Conservation (phyloP, 1,140 invertebrate species). For the Pseudomyrmex concolor region DNA sequence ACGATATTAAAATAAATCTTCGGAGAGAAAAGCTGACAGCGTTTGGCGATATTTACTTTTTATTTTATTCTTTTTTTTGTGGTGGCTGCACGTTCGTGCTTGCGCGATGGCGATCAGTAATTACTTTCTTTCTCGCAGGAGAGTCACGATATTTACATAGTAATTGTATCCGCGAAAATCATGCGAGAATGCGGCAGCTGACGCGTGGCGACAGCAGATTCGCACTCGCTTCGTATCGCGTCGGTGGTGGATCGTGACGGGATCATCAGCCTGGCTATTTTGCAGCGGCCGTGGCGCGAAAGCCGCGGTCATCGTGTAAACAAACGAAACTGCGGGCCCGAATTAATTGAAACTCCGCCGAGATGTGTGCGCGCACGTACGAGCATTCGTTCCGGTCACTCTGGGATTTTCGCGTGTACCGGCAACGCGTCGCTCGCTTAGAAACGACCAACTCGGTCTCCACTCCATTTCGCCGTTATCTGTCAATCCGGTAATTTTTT, state of each 20-base stretch:
- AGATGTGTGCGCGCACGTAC: conserved; percentile 64
- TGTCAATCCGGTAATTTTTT: conserved; percentile 5
- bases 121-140: conserved; percentile 49
- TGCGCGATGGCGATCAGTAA: conserved; percentile 17
- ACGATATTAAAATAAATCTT: neutral
- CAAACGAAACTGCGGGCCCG: conserved; percentile 63
- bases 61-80: no score
- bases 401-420: conserved; percentile 41
- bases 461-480: neutral
- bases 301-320: conserved; percentile 60
- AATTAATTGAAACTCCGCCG: conserved; percentile 71
- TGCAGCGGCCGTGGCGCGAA: conserved; percentile 52
- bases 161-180: conserved; percentile 49
- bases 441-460: conserved; percentile 1
- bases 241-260: conserved; percentile 49
- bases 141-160: conserved; percentile 57
- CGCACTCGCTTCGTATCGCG: conserved; percentile 18
- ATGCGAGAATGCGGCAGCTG: conserved; percentile 49
- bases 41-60: conserved; percentile 30
- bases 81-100: neutral
- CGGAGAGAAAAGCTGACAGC: neutral
- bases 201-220: conserved; percentile 15
- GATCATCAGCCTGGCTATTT: conserved; percentile 67
- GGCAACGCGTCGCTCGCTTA: neutral
- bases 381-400: conserved; percentile 42